These are phyloP conservation scores for Cephus runcator DNA, from an alignment of 2,888 invertebrate genomes.

Conservation along the genomic window DNA sequence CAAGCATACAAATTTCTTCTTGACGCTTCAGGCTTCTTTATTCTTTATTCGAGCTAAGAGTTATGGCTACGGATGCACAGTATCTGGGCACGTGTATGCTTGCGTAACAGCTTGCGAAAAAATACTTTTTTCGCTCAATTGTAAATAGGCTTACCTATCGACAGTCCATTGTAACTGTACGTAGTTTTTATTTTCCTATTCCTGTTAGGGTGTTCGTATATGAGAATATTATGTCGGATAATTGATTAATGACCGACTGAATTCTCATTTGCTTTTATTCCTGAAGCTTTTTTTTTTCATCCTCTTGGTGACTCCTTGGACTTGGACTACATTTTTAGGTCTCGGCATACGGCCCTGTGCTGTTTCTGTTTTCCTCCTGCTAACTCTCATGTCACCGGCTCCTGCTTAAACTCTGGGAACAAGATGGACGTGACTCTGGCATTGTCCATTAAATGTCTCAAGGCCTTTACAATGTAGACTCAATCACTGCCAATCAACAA, in stretches of 20 bases:
- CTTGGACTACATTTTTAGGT: background rate
- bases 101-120: background rate
- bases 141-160: background rate
- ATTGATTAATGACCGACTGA: background rate
- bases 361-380: conserved; percentile 31
- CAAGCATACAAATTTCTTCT: background rate
- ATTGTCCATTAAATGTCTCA: conserved; percentile 36
- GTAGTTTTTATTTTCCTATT: background rate
- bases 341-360: conserved; percentile 10
- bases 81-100: background rate
- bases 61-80: background rate
- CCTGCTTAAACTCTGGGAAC: background rate
- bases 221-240: background rate
- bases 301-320: background rate
- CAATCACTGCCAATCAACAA: conserved; percentile 56
- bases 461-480: conserved; percentile 57
- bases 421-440: background rate
- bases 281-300: background rate
- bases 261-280: background rate
- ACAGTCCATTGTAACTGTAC: background rate
- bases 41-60: background rate
- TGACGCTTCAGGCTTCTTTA: background rate
- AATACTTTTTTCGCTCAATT: background rate
- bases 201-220: background rate
- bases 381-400: conserved; percentile 13